Conservation (phyloP, 1,140 invertebrate genomes). For the Zaprionus capensis region DNA sequence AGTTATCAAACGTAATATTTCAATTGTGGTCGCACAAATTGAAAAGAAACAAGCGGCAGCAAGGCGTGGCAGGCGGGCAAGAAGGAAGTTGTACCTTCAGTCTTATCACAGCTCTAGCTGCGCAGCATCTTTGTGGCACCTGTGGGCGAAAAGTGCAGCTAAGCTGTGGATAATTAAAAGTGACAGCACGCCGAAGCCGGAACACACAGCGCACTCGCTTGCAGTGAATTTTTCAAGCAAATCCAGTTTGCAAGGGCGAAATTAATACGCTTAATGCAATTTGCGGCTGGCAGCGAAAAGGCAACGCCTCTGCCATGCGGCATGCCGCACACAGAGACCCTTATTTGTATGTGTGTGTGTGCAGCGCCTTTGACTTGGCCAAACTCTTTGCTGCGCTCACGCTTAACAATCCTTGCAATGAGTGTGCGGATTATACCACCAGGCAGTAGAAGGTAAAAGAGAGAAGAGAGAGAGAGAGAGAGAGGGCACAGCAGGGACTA, state of each 20-base stretch:
- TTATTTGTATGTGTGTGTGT: constrained; percentile 9
- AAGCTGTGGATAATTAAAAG: constrained; percentile 13
- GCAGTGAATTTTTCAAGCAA: constrained; percentile 20
- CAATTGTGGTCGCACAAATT: constrained; percentile 62
- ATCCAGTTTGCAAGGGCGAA: constrained; percentile 44
- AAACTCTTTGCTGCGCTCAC: not conserved
- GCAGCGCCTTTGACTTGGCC: constrained; percentile 21
- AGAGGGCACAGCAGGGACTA: not conserved
- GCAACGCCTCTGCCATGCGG: not conserved
- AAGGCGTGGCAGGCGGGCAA: not conserved
- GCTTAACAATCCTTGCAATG: constrained; percentile 24
- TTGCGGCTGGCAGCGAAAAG: constrained; percentile 36
- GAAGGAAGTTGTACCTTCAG: not conserved
- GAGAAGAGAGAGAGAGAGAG: too few relatives aligned
- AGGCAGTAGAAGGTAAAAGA: not conserved
- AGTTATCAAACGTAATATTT: constrained; percentile 74
- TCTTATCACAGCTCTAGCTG: constrained; percentile 41
- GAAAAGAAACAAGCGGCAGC: constrained; percentile 57
- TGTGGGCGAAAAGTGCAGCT: constrained; percentile 12
- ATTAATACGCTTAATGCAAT: constrained; percentile 78
- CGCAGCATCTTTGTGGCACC: constrained; percentile 2
- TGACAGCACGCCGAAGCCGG: not conserved
- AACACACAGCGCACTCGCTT: not conserved
- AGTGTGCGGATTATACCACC: constrained; percentile 36
- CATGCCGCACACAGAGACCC: too few relatives aligned